Conservation (phyloP, 2,797 vertebrate genomes). For the Thaleichthys pacificus region DNA sequence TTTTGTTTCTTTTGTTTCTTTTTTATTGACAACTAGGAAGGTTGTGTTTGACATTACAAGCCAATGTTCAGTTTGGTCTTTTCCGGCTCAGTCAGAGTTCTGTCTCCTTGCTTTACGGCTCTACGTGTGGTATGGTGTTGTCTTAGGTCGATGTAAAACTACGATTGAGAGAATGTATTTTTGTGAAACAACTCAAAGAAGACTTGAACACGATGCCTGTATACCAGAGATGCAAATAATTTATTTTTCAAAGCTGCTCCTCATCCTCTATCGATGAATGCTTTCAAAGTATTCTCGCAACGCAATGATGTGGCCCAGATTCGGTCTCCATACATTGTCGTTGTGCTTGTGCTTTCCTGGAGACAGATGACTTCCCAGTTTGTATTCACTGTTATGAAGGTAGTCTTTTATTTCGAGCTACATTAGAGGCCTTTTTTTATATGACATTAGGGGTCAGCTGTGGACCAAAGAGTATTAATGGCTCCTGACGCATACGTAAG, state of each 20-base stretch:
- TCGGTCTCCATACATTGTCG: conserved; percentile 41
- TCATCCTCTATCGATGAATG: conserved; percentile 52
- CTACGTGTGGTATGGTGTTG: conserved; percentile 30
- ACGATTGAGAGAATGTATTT: conserved; percentile 77
- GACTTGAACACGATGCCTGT: conserved; percentile 74
- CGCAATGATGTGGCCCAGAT: conserved; percentile 51
- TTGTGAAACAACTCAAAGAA: conserved; percentile 72
- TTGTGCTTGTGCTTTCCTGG: conserved; percentile 9
- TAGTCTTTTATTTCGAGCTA: conserved; percentile 28
- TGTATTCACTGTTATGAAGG: conserved; percentile 47
- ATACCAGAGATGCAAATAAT: conserved; percentile 69
- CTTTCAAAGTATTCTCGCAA: conserved; percentile 43
- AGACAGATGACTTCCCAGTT: conserved; percentile 36
- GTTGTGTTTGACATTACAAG: conserved; percentile 17
- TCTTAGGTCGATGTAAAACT: conserved; percentile 58
- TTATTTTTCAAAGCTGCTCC: conserved; percentile 76
- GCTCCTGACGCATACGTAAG: conserved; percentile 25
- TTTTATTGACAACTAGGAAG: conserved; percentile 60
- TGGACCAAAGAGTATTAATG: conserved; percentile 55
- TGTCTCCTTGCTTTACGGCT: conserved; percentile 4
- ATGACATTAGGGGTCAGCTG: conserved; percentile 40
- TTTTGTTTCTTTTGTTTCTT: conserved; percentile 53
- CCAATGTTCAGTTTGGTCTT: neutral
- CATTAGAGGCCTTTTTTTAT: conserved; percentile 27
- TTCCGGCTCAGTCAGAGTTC: conserved; percentile 4